Conservation (phyloP, 2,797 vertebrate species). For the Heliangelus exortis region DNA sequence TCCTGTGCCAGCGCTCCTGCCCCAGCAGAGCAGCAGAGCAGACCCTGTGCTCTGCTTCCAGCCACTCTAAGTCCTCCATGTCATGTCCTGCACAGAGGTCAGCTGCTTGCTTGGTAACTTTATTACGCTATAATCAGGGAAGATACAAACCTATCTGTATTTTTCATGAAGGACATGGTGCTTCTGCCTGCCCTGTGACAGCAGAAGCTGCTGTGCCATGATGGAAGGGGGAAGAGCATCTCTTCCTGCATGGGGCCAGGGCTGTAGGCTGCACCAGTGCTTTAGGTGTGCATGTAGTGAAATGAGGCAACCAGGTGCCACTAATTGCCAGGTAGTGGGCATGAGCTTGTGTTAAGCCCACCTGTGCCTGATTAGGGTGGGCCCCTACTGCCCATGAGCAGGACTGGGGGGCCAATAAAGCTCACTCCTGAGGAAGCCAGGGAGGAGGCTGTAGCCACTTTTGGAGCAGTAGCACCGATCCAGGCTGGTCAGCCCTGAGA, state of each 20-base stretch:
- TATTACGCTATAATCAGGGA: neutral
- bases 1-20: neutral
- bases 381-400: no score
- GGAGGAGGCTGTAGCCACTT: no score
- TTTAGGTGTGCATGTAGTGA: neutral
- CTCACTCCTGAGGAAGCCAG: no score
- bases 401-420: no score
- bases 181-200: neutral
- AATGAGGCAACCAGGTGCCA: no score
- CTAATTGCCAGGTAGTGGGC: no score
- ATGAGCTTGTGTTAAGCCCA: no score
- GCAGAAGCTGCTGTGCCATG: neutral
- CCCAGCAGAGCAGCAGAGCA: neutral
- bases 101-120: neutral
- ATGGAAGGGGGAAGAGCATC: neutral
- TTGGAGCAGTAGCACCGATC: no score
- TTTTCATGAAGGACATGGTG: neutral
- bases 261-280: neutral
- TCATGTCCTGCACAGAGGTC: no score
- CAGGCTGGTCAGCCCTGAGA: no score
- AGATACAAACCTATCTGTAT: neutral
- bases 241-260: neutral
- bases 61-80: accelerated
- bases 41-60: neutral
- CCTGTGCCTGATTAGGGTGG: no score